These are phyloP conservation scores for Eulemur rubriventer DNA, from an alignment of 2,797 vertebrate species.

Conservation along the genomic window DNA sequence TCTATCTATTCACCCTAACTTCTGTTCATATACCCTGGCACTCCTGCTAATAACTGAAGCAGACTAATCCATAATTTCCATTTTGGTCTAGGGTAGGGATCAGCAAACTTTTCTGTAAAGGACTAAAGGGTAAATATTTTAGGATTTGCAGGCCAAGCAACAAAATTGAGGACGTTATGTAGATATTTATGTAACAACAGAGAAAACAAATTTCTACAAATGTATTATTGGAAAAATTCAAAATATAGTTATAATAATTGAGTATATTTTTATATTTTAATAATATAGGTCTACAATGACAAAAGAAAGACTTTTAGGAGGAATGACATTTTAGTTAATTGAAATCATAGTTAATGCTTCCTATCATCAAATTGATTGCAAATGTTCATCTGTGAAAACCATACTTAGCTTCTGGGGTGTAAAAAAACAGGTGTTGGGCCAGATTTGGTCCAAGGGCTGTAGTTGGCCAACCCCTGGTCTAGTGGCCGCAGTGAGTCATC, in stretches of 20 bases:
- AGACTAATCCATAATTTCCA: not conserved
- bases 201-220: not conserved
- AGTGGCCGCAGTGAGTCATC: not conserved
- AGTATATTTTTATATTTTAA: not conserved
- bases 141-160: not conserved
- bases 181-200: not conserved
- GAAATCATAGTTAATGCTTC: not conserved
- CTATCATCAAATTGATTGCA: not conserved
- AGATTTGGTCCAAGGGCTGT: not conserved
- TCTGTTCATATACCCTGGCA: not conserved
- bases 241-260: not conserved
- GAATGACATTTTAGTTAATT: not conserved
- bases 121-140: not conserved
- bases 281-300: not conserved
- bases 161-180: constrained; percentile 1
- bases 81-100: not conserved
- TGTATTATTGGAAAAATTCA: constrained; percentile 1
- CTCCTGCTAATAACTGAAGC: not conserved
- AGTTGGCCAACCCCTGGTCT: not conserved
- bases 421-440: not conserved
- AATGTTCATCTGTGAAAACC: not conserved
- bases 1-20: not conserved
- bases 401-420: not conserved
- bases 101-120: not conserved
- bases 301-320: not conserved